Percentiles rank a stretch among this genome's conserved stretches.
Evolutionary conservation across 2,797 vertebrate species (phyloP).

Genomic region (Pitangus sulphuratus): DNA sequence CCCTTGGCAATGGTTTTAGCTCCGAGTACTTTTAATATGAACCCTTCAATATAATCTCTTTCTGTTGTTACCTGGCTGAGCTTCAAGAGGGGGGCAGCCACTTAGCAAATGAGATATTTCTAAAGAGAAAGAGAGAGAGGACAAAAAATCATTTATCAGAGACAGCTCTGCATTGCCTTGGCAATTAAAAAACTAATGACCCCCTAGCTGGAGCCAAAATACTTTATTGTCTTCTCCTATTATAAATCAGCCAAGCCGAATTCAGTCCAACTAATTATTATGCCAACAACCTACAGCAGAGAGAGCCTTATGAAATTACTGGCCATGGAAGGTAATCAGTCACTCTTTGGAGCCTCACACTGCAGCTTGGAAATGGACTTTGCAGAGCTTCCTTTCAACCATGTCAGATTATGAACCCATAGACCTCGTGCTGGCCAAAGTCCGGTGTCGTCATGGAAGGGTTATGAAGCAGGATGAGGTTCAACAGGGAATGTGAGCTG

Average conservation of each 20-base stretch:
- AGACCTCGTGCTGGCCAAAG: neutral
- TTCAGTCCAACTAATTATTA: constrained; percentile 2
- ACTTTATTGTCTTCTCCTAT: neutral
- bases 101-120: constrained; percentile 53
- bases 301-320: neutral
- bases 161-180: constrained; percentile 29
- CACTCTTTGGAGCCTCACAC: neutral
- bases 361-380: neutral
- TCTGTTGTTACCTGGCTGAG: constrained; percentile 21
- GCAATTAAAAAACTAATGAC: constrained; percentile 48
- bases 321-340: neutral
- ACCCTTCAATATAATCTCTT: neutral
- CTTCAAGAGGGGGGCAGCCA: constrained; percentile 26
- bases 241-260: constrained; percentile 18
- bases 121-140: neutral
- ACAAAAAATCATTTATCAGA: constrained; percentile 37
- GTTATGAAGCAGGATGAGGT: neutral
- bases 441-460: neutral
- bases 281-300: neutral
- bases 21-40: neutral
- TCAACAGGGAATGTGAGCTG: neutral
- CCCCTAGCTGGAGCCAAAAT: constrained; percentile 21
- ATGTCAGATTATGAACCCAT: neutral
- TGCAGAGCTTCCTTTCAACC: neutral
- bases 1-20: neutral